Conservation (phyloP, 1,140 invertebrate species). For the Chlorops oryzae region DNA sequence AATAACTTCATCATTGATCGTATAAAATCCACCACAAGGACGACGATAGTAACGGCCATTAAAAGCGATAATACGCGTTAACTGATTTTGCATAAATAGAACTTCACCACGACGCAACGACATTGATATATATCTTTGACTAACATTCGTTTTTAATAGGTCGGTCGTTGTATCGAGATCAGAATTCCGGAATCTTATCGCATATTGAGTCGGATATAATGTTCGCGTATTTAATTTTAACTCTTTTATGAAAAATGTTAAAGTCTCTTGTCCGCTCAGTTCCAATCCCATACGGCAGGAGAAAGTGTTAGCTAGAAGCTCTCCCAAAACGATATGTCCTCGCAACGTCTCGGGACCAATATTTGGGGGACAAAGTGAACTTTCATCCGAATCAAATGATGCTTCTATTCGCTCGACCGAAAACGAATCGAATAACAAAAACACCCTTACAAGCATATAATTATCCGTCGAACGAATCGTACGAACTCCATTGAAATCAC, state of each 20-base stretch:
- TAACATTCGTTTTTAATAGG: too few relatives aligned
- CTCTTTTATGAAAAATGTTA: slow-evolving; percentile 20
- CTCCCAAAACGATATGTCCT: too few relatives aligned
- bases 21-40: slow-evolving; percentile 21
- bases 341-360: too few relatives aligned
- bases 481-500: slow-evolving; percentile 15
- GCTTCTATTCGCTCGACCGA: slow-evolving; percentile 7
- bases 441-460: slow-evolving; percentile 21
- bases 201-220: too few relatives aligned
- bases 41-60: slow-evolving; percentile 22
- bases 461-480: slow-evolving; percentile 33
- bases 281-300: slow-evolving; percentile 23
- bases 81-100: too few relatives aligned
- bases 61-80: too few relatives aligned
- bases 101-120: too few relatives aligned
- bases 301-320: too few relatives aligned
- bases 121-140: too few relatives aligned
- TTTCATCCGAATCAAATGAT: slow-evolving; percentile 20
- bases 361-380: slow-evolving; percentile 26
- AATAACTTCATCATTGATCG: slow-evolving; percentile 11
- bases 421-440: neutral
- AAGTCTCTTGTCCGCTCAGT: slow-evolving; percentile 13
- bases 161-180: too few relatives aligned
- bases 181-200: too few relatives aligned
- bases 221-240: neutral